phyloP scores from a whole-genome alignment of 2,888 invertebrate species.

The Hypercompe scribonia region DNA sequence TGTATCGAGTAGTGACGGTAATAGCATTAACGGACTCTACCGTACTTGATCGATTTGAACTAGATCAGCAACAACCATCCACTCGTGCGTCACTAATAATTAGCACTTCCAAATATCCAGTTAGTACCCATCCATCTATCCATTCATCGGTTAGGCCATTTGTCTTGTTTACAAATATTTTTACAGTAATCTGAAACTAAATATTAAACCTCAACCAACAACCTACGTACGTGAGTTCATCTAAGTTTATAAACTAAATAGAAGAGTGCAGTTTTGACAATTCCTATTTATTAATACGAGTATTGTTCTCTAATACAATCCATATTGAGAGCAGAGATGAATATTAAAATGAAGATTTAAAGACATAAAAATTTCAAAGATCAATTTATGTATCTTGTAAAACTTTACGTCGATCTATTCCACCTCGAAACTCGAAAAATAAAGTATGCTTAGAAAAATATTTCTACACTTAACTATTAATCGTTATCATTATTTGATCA shows the following conservation, averaged over 20 bases:
- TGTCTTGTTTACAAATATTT: not conserved
- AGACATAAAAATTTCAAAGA: no score
- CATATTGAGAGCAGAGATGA: no score
- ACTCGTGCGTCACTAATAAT: constrained; percentile 49
- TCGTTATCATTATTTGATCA: constrained; percentile 11
- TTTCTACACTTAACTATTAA: not conserved
- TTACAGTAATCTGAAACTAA: not conserved
- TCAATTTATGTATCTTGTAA: no score
- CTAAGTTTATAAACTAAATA: no score
- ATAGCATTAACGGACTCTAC: constrained; percentile 41
- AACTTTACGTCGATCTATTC: no score
- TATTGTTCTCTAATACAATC: no score
- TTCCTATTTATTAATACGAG: no score
- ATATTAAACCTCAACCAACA: no score
- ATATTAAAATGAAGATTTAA: no score
- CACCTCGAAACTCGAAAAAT: no score
- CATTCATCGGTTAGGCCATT: not conserved
- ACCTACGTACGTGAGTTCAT: no score
- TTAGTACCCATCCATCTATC: not conserved
- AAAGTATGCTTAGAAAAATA: not conserved
- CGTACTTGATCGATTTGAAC: constrained; percentile 47
- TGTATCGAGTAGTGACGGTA: constrained; percentile 19
- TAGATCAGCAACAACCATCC: constrained; percentile 40
- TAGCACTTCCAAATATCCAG: constrained; percentile 34
- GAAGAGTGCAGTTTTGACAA: not conserved